phyloP scores from a whole-genome alignment of 1,140 invertebrate genomes.

The Teleopsis dalmanni region DNA sequence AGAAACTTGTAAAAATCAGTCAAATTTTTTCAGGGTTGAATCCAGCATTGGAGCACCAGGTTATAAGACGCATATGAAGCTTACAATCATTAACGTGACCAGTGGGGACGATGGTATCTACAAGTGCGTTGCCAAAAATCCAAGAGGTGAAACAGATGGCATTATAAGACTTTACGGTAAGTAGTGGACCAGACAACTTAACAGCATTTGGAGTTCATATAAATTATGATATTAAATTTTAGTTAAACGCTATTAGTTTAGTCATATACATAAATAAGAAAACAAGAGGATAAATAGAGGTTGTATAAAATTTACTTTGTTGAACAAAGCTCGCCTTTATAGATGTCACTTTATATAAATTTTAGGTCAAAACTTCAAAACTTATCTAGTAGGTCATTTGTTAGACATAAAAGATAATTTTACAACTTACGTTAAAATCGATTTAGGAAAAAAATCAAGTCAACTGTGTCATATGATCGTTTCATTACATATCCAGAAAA shows the following conservation, averaged over 20 bases:
- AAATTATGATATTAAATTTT: not conserved
- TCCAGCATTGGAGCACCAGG: conserved; percentile 59
- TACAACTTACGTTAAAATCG: too few species aligned
- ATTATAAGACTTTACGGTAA: conserved; percentile 84
- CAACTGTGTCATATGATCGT: too few species aligned
- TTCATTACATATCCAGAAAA: too few species aligned
- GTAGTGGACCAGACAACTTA: conserved; percentile 38
- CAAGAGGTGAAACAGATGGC: conserved; percentile 83
- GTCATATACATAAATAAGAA: not conserved
- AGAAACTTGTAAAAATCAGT: too few species aligned
- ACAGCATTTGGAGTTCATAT: not conserved
- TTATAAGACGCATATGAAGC: conserved; percentile 78
- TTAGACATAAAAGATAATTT: too few species aligned
- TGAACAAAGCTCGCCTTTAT: not conserved
- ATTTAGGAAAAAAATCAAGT: too few species aligned
- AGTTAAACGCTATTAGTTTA: not conserved
- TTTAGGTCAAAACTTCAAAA: too few species aligned
- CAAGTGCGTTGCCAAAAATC: conserved; percentile 85
- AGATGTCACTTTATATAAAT: not conserved
- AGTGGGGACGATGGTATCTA: conserved; percentile 78
- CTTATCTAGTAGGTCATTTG: too few species aligned
- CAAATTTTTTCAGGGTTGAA: conserved; percentile 48
- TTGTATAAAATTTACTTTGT: not conserved
- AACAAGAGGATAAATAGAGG: not conserved
- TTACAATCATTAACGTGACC: conserved; percentile 66